Evolutionary conservation across 2,113 vertebrate genomes (phyloP).

Genomic region (Tyto alba): DNA sequence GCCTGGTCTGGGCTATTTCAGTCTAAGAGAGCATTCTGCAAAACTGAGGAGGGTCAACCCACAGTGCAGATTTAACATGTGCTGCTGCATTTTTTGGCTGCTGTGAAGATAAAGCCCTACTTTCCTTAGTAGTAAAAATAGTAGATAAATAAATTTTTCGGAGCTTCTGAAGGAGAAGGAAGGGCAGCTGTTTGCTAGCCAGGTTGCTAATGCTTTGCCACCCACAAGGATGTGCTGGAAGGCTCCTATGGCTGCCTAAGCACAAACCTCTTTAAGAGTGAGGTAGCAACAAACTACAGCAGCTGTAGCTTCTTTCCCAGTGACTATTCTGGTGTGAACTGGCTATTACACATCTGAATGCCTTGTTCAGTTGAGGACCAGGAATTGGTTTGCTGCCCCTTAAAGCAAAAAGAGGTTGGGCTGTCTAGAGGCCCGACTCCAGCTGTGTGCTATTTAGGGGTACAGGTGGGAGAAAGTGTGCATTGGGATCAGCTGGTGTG

Average conservation of each 20-base stretch:
- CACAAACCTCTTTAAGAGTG: not conserved
- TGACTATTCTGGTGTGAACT: not conserved
- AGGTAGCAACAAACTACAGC: not conserved
- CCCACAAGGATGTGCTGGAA: not conserved
- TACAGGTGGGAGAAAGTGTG: not conserved
- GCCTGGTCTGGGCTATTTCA: not conserved
- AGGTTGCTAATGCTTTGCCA: not conserved
- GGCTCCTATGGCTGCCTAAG: not conserved
- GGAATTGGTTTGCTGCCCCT: not conserved
- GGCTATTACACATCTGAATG: not conserved
- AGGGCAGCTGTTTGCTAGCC: fast-evolving
- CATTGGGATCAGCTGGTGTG: not conserved
- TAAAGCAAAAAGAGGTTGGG: not conserved
- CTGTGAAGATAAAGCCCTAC: not conserved
- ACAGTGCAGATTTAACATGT: fast-evolving
- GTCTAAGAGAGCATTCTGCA: not conserved
- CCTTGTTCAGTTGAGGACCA: not conserved
- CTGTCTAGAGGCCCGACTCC: not conserved
- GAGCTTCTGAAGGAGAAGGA: not conserved
- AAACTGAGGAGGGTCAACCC: not conserved
- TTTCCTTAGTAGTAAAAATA: not conserved
- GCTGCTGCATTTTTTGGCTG: not conserved
- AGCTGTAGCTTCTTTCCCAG: not conserved
- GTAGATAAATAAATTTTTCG: not conserved
- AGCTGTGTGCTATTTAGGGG: not conserved